These are phyloP conservation scores for Pongo abelii DNA, from an alignment of 2,113 vertebrate genomes.

Conservation along the genomic window DNA sequence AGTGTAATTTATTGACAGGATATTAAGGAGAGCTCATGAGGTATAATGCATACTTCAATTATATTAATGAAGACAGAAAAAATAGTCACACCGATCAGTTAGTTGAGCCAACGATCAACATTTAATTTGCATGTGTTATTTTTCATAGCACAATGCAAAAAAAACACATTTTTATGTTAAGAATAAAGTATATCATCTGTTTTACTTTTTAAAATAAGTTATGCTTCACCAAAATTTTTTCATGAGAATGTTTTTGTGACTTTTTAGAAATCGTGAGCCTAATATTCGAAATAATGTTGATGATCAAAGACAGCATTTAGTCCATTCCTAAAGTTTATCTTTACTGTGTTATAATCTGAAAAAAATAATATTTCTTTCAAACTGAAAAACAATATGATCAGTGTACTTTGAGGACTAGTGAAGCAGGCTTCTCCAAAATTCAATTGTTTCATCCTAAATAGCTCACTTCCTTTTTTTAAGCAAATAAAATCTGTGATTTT, in stretches of 20 bases:
- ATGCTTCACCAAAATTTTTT: not conserved
- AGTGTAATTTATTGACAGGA: not conserved
- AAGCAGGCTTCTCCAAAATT: constrained; percentile 7
- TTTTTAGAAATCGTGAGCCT: not conserved
- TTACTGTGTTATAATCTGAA: not conserved
- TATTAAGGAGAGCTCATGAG: not conserved
- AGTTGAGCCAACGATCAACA: not conserved
- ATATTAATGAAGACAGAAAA: not conserved
- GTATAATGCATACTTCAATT: not conserved
- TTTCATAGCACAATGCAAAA: not conserved
- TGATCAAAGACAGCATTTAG: not conserved
- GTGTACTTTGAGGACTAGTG: not conserved
- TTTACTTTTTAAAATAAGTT: not conserved
- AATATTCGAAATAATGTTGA: not conserved
- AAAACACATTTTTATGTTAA: not conserved
- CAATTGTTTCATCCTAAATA: not conserved
- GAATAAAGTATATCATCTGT: not conserved
- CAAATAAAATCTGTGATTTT: constrained; percentile 4
- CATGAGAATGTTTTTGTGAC: not conserved
- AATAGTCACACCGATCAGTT: not conserved
- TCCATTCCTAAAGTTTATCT: not conserved
- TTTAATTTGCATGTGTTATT: not conserved
- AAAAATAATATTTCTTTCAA: constrained; percentile 7
- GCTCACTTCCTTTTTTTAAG: not conserved
- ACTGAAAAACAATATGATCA: not conserved